Base-by-base conservation (phyloP, 2,113 vertebrate genomes). In the Dasyornis broadbenti region DNA sequence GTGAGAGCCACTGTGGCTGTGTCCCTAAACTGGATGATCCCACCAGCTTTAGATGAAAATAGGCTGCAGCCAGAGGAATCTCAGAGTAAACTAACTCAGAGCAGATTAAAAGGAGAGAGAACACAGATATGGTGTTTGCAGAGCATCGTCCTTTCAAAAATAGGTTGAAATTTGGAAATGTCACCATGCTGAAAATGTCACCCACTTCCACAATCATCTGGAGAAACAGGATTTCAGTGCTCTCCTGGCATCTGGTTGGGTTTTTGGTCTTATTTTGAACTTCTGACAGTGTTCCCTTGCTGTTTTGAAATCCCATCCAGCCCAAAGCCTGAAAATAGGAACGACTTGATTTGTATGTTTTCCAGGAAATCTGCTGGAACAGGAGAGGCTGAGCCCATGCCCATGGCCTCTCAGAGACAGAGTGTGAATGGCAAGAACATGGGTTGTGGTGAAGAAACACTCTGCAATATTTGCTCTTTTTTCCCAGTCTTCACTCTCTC, bases 121-220 rank as follows among this genome's bases (percentile, higher is more conserved):
- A n/a, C 8, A 33, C 11, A 92, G 71, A 23, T 27, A 6, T 4
- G 1, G 21, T 40, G 60, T 81, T 82, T 68, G 56, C 63, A 86
- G 71, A 92, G 63, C 70, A 73, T 37, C 82, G 82, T 92, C 64
- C 39, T 80, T 50, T 75, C 76, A 26, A 40, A 88, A 90, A 22
- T 20, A 12, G 7, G 22, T 22, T 59, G 63, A 66, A 77, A 93
- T 80, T 44, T 40, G 56, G 79, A 95, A 94, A 90, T 88, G 66
- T 90, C 79, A 88, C 75, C 20, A 0, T 14, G 42, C 75, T 66
- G 79, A 92, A 96, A 95, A 95, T 94, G 85, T 80, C 93, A 94
- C 17, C 37, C 50, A 3, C 33, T 91, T 89, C 86, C 54, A 84
- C 1, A 14, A 16, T 90, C 79, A 66, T 77, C 59, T 89, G 64